Conservation (phyloP, 2,888 invertebrate genomes). For the Ectemnius lituratus region DNA sequence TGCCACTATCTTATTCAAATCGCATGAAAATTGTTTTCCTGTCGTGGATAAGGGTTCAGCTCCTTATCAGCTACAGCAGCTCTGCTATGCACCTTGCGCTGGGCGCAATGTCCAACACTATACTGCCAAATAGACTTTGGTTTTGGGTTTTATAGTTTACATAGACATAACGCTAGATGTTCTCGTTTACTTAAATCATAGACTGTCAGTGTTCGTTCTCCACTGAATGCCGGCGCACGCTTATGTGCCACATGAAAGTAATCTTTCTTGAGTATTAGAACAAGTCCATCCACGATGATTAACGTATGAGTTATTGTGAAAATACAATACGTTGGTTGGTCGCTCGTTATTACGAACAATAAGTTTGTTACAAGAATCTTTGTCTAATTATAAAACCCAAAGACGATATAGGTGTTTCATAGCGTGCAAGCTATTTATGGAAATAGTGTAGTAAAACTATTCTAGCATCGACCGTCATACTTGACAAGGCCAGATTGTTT, state of each 20-base stretch:
- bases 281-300: too few relatives aligned
- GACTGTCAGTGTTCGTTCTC: not conserved
- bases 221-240: not conserved
- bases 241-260: too few relatives aligned
- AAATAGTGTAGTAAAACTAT: conserved; percentile 63
- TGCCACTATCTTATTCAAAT: conserved; percentile 57
- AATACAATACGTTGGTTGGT: too few relatives aligned
- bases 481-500: conserved; percentile 68
- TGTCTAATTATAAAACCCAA: conserved; percentile 70
- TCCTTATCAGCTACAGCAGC: conserved; percentile 71
- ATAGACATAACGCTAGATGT: conserved; percentile 37
- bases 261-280: too few relatives aligned
- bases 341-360: not conserved
- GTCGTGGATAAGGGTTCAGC: conserved; percentile 53
- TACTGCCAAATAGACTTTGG: conserved; percentile 75
- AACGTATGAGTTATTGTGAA: too few relatives aligned
- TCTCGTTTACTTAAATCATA: conserved; percentile 8
- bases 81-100: conserved; percentile 74
- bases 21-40: conserved; percentile 51
- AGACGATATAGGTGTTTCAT: conserved; percentile 67
- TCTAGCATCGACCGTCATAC: conserved; percentile 58
- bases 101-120: conserved; percentile 75
- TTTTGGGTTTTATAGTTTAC: conserved; percentile 71
- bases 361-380: conserved; percentile 43
- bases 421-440: conserved; percentile 70